These are phyloP conservation scores for Epinephelus awoara DNA, from an alignment of 2,797 vertebrate genomes.

Conservation along the genomic window DNA sequence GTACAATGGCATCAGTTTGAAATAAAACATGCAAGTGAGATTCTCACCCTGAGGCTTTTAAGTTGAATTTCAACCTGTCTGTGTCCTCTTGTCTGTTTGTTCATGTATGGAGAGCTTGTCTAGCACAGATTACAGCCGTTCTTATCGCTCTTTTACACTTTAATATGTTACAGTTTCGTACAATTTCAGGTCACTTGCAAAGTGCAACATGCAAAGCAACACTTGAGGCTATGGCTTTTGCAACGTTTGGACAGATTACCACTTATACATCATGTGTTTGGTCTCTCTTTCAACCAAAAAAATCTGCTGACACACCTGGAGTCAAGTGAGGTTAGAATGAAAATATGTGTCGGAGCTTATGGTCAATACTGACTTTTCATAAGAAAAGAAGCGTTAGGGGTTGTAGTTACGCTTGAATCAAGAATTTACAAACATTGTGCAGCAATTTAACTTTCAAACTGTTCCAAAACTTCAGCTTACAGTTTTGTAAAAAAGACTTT, in stretches of 20 bases:
- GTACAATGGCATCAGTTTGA: background rate
- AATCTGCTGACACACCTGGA: background rate
- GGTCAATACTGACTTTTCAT: background rate
- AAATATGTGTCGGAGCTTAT: background rate
- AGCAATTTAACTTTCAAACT: background rate
- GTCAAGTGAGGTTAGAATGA: background rate
- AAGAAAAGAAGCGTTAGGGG: background rate
- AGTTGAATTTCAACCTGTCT: background rate
- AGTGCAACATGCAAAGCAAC: background rate
- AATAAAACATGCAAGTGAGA: constrained; percentile 20
- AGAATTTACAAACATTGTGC: background rate
- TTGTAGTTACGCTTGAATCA: background rate
- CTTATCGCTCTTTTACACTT: constrained; percentile 3
- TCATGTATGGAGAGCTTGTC: background rate
- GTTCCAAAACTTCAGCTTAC: background rate
- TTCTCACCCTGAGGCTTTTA: background rate
- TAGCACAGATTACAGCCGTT: constrained; percentile 22
- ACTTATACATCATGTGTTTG: background rate
- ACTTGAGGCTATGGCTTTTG: background rate
- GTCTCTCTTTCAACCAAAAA: background rate
- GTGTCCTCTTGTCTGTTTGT: constrained; percentile 32
- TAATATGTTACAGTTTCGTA: background rate
- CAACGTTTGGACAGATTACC: background rate
- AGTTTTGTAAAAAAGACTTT: background rate
- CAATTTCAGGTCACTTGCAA: background rate